Conservation (phyloP, 2,113 vertebrate genomes). For the Forbesichthys agassizii region DNA sequence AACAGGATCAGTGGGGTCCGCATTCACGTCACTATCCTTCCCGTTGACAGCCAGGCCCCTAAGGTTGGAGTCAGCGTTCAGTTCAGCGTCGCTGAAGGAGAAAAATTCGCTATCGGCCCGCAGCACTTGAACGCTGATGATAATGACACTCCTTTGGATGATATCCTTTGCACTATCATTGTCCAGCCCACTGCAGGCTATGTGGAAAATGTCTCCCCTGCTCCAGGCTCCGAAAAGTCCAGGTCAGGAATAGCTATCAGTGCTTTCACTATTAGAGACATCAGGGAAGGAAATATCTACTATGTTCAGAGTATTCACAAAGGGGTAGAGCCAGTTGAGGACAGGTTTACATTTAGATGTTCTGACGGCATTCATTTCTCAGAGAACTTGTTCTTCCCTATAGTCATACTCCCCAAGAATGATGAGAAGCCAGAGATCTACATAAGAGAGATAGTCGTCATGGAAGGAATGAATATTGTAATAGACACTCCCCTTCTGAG, state of each 20-base stretch:
- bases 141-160: constrained; percentile 83
- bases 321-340: constrained; percentile 89
- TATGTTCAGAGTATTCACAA: constrained; percentile 93
- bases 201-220: constrained; percentile 92
- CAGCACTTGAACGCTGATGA: constrained; percentile 83
- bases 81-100: constrained; percentile 85
- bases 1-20: constrained; percentile 82
- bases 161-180: constrained; percentile 90
- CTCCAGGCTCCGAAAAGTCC: constrained; percentile 95
- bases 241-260: constrained; percentile 87
- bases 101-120: constrained; percentile 78
- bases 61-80: constrained; percentile 78
- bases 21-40: constrained; percentile 87
- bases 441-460: constrained; percentile 86
- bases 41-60: constrained; percentile 89
- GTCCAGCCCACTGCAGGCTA: constrained; percentile 88
- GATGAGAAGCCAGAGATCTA: constrained; percentile 93
- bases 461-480: constrained; percentile 93
- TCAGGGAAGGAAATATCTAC: constrained; percentile 83
- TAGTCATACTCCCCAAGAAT: constrained; percentile 84
- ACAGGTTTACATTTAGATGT: constrained; percentile 89
- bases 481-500: constrained; percentile 87
- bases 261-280: constrained; percentile 88
- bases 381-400: constrained; percentile 83
- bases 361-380: constrained; percentile 95